Percentiles rank a stretch among this genome's conserved stretches.
Conservation (phyloP, 2,888 invertebrate species). For the Drosophila neutralis region DNA sequence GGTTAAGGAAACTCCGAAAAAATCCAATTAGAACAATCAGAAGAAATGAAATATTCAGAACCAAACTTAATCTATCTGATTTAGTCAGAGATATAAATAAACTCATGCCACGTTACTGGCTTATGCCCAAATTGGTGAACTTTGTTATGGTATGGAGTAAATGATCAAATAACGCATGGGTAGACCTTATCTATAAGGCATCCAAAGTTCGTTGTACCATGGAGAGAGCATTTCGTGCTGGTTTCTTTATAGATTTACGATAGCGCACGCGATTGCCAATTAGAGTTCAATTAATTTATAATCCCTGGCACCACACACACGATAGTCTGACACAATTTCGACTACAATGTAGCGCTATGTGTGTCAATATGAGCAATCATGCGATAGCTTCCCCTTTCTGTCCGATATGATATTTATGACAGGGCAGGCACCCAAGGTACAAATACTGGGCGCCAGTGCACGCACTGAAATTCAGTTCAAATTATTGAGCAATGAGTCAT, state of each 20-base stretch:
- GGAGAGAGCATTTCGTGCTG: slow-evolving; percentile 14
- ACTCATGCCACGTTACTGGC: not conserved
- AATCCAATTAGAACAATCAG: not conserved
- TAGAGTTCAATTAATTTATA: slow-evolving; percentile 79
- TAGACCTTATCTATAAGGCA: slow-evolving; percentile 20
- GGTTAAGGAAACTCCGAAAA: not conserved
- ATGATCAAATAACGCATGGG: not conserved
- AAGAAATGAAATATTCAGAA: not conserved
- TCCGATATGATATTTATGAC: slow-evolving; percentile 66
- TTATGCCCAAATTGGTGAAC: not conserved
- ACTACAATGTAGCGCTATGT: slow-evolving; percentile 39
- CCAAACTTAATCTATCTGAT: not conserved
- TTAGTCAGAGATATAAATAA: not conserved
- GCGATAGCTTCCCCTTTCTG: slow-evolving; percentile 40
- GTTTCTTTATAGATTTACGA: slow-evolving; percentile 62
- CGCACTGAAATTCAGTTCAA: slow-evolving; percentile 8
- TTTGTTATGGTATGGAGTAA: not conserved
- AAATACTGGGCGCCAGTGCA: slow-evolving; percentile 46
- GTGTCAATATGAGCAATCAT: slow-evolving; percentile 45
- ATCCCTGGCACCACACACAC: slow-evolving; percentile 62
- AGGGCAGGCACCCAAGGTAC: slow-evolving; percentile 5
- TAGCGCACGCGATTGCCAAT: slow-evolving; percentile 67
- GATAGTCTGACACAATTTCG: slow-evolving; percentile 65
- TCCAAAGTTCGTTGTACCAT: slow-evolving; percentile 15
- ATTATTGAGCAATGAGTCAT: slow-evolving; percentile 44